Conservation (phyloP, 2,113 vertebrate species). For the Dromaius novaehollandiae region DNA sequence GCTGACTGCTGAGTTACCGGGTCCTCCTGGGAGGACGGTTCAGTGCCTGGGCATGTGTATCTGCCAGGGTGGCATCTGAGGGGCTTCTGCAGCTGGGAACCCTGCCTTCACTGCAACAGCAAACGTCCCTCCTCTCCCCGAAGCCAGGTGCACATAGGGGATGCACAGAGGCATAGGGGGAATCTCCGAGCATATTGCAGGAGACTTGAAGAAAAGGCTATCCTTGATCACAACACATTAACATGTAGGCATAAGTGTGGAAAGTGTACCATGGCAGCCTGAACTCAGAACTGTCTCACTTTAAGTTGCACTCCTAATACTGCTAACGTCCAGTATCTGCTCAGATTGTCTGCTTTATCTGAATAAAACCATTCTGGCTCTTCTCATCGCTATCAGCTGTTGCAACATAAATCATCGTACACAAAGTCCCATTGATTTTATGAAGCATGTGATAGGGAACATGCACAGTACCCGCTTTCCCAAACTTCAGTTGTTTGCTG, state of each 20-base stretch:
- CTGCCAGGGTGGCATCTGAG: rapidly evolving
- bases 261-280: background rate
- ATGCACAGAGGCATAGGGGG: background rate
- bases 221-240: background rate
- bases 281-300: background rate
- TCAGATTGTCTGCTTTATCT: background rate
- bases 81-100: background rate
- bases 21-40: background rate
- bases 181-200: background rate
- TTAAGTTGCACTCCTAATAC: background rate
- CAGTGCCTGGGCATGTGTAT: rapidly evolving
- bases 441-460: background rate
- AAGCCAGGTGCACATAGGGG: background rate
- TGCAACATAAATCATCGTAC: background rate
- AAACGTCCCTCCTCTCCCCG: background rate
- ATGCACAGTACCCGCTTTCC: background rate
- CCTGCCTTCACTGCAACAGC: rapidly evolving
- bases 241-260: background rate
- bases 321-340: background rate
- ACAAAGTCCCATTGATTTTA: background rate
- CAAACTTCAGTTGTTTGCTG: background rate
- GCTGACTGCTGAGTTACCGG: rapidly evolving
- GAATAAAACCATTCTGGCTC: background rate
- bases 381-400: background rate
- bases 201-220: background rate